phyloP scores from a whole-genome alignment of 2,888 invertebrate species.

The Punctoribates punctum region DNA sequence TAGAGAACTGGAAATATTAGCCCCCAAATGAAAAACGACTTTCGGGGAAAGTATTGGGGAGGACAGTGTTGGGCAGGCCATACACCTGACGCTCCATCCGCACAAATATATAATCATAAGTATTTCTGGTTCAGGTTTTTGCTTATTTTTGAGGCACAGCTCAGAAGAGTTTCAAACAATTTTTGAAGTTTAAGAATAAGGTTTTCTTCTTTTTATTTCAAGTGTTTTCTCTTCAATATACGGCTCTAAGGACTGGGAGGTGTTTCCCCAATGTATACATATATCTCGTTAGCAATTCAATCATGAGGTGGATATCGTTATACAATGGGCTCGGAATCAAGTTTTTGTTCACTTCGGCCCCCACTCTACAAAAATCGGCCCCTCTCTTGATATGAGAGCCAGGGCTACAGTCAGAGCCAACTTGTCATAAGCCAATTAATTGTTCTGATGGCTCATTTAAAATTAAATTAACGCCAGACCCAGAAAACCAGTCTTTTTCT shows the following conservation, averaged over 20 bases:
- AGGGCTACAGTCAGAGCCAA: constrained; percentile 11
- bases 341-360: no score
- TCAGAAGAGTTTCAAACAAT: no score
- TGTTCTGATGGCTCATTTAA: constrained; percentile 36
- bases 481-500: no score
- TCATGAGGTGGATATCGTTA: constrained; percentile 24
- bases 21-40: no score
- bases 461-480: constrained; percentile 15
- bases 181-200: no score
- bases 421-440: constrained; percentile 32
- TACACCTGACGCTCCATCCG: no score
- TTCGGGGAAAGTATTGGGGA: not conserved
- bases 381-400: not conserved
- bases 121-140: no score
- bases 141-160: no score
- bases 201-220: no score
- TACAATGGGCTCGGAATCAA: not conserved
- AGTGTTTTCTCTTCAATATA: not conserved
- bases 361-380: no score
- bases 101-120: no score
- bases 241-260: not conserved
- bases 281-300: constrained; percentile 30
- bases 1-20: not conserved
- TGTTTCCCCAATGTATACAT: not conserved
- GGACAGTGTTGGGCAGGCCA: not conserved